Conservation (phyloP, 1,140 invertebrate genomes). For the Zophobas morio region DNA sequence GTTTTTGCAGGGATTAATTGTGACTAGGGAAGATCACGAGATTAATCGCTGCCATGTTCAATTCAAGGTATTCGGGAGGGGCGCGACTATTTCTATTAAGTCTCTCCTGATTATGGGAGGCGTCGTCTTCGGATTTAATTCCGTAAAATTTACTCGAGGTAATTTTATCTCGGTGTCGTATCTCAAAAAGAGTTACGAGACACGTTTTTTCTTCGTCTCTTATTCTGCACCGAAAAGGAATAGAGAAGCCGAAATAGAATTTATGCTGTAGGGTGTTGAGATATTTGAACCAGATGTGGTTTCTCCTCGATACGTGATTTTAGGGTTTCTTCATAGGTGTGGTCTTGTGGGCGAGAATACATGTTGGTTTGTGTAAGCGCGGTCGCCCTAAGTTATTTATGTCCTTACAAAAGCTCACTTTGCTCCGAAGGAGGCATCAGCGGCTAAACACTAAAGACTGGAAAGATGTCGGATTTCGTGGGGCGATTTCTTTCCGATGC, state of each 20-base stretch:
- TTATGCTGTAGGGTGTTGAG: slow-evolving; percentile 31
- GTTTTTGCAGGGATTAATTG: slow-evolving; percentile 7
- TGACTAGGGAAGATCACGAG: neutral
- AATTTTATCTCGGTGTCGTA: slow-evolving; percentile 44
- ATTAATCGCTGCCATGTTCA: slow-evolving; percentile 24
- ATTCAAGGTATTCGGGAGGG: neutral
- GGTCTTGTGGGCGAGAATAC: slow-evolving; percentile 10
- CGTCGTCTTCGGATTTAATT: slow-evolving; percentile 31
- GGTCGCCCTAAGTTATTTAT: neutral
- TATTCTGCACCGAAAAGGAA: neutral
- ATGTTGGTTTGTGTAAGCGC: neutral
- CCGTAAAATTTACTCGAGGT: slow-evolving; percentile 36
- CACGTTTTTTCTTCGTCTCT: slow-evolving; percentile 20
- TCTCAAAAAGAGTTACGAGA: slow-evolving; percentile 38
- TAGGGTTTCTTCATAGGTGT: neutral
- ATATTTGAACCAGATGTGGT: slow-evolving; percentile 37
- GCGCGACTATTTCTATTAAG: slow-evolving; percentile 39
- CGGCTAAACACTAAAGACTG: neutral
- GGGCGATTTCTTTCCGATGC: neutral
- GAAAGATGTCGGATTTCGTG: no score
- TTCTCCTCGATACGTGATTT: slow-evolving; percentile 8
- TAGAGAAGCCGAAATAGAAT: slow-evolving; percentile 39
- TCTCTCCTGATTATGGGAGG: slow-evolving; percentile 29
- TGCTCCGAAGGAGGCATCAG: neutral
- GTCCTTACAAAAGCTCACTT: slow-evolving; percentile 1